Base-by-base conservation (phyloP, 2,113 vertebrate species). In the Macquaria australasica region DNA sequence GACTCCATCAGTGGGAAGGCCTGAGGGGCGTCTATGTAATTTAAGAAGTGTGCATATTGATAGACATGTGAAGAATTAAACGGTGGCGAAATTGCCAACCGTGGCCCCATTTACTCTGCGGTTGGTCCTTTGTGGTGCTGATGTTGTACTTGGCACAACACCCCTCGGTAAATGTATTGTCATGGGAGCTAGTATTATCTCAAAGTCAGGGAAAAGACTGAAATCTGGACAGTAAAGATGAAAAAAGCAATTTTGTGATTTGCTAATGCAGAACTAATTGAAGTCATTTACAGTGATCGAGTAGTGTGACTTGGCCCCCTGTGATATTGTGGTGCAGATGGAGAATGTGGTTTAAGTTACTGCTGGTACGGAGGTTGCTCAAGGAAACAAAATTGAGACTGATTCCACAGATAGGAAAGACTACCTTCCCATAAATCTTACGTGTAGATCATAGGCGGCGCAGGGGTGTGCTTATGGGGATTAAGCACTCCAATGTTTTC, bases 31-130 rank as follows among this genome's bases (percentile, higher is more conserved):
- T 72, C 82, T 84, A 63, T 81, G 91, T 93, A 92, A 93, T 94
- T 93, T 88, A 85, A 85, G 87, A 81, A 91, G 90, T 66, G 85
- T 85, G 89, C 88, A 89, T 90, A 91, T 86, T 85, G 91, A 94
- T 85, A 84, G 85, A 87, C 88, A 84, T 80, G 80, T 70, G 85
- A 90, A 84, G 83, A 91, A 92, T 93, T 88, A 92, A 92, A 92
- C 0, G 53, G 55, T 60, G 69, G 77, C 51, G 14, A 92, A 93
- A 92, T 79, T 86, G 86, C 87, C 83, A 85, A 86, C 82, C 56
- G 37, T 31, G 79, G 81, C 80, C 86, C 81, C 73, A 73, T 92
- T 91, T 87, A 74, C 55, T 68, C 60, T 16, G 81, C 21, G 73
- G 85, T 83, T 82, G 77, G 80, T 79, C 83, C 72, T 81, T 83